Conservation (phyloP, 2,113 vertebrate species). For the Dipodomys ordii region DNA sequence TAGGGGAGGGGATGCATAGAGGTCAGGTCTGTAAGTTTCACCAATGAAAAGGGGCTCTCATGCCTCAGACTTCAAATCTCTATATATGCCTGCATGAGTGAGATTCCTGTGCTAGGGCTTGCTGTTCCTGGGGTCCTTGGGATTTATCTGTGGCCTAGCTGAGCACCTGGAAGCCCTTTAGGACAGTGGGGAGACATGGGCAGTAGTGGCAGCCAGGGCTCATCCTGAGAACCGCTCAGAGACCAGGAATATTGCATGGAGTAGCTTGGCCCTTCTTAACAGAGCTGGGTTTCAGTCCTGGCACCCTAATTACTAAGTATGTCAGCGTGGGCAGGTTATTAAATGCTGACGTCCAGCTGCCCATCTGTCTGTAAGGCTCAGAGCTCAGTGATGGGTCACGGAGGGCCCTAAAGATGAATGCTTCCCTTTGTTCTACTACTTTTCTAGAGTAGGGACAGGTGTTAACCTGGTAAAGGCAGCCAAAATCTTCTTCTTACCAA, state of each 20-base stretch:
- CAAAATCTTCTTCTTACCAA: neutral
- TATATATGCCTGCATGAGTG: no score
- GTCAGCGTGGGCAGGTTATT: neutral
- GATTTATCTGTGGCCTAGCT: neutral
- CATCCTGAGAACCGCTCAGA: neutral
- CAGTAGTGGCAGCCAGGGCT: no score
- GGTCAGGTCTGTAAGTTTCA: neutral
- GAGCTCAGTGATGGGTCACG: neutral
- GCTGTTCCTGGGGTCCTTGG: neutral
- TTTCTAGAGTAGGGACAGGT: neutral
- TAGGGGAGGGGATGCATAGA: neutral
- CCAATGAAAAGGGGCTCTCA: neutral
- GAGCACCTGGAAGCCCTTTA: neutral
- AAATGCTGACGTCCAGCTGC: rapidly evolving
- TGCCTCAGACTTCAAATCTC: neutral
- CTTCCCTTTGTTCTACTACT: neutral
- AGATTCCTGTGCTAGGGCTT: neutral
- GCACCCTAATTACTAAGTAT: neutral
- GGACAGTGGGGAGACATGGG: neutral
- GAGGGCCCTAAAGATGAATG: neutral
- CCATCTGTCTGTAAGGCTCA: neutral
- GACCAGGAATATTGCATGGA: rapidly evolving
- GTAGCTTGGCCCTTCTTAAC: neutral
- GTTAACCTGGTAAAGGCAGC: neutral
- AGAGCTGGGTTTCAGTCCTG: neutral